Evolutionary conservation across 2,113 vertebrate species (phyloP).

Genomic region (Hoplias malabaricus): DNA sequence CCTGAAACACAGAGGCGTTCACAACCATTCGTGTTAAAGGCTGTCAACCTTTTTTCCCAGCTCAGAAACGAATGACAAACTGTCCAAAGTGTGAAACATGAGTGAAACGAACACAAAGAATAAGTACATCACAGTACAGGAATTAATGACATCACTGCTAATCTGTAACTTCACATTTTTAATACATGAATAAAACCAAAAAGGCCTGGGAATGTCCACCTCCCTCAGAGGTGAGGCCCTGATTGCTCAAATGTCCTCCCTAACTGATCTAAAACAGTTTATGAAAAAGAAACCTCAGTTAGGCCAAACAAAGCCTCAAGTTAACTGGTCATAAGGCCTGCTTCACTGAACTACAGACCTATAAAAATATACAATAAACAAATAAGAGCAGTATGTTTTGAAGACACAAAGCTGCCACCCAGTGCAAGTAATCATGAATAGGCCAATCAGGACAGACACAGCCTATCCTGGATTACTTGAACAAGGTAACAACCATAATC

Average conservation of each 20-base stretch:
- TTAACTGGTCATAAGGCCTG: too few relatives aligned
- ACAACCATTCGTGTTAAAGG: neutral
- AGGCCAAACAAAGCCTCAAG: too few relatives aligned
- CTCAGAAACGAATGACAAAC: too few relatives aligned
- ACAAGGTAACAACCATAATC: slow-evolving; percentile 79
- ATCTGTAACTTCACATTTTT: too few relatives aligned
- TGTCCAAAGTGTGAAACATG: too few relatives aligned
- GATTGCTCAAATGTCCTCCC: neutral
- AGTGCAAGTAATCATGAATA: slow-evolving; percentile 99
- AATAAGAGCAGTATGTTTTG: neutral
- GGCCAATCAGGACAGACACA: slow-evolving; percentile 89
- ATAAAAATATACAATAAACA: neutral
- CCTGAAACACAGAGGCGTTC: slow-evolving; percentile 70
- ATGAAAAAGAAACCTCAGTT: neutral
- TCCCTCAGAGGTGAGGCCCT: neutral
- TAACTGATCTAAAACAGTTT: neutral
- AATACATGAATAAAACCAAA: too few relatives aligned
- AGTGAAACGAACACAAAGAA: too few relatives aligned
- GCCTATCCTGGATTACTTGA: slow-evolving; percentile 99
- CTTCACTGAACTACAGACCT: neutral
- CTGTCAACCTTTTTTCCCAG: too few relatives aligned
- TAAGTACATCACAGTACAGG: too few relatives aligned
- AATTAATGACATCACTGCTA: too few relatives aligned
- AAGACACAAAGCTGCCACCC: slow-evolving; percentile 71
- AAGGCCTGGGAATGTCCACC: too few relatives aligned